Base-by-base conservation (phyloP, 2,888 invertebrate genomes). In the Argynnis bischoffii region DNA sequence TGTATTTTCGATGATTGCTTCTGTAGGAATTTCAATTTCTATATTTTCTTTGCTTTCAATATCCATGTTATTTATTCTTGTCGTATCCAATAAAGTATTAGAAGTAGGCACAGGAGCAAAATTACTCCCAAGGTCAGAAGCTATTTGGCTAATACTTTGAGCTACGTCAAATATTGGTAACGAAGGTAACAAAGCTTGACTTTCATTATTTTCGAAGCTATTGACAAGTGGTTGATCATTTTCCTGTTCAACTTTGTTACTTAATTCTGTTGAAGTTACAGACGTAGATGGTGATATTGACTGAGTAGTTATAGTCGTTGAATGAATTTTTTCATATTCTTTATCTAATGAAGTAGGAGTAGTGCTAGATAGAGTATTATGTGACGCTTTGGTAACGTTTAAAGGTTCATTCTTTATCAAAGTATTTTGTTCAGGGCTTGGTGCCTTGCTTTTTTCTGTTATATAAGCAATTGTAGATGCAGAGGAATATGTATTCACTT, bases 71-170 rank as follows among this genome's bases (percentile, higher is more conserved):
- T 74, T 84, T 6, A 79, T 56, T 77, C 87, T 84, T 21, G 84
- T 85, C 3, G 79, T 78, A 63, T 91, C 90, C 66, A 87, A 72
- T 74, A 90, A 76, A 74, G 86, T 83, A 56, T 79, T 86, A 2
- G 85, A 77, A 18, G 90, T 90, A 54, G 90, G 88, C 41, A 88
- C 74, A 55, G 90, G 87, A 73, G 80, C 82, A 72, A 85, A 90
- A 66, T 79, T 85, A 54, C 81, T 81, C 46, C 89, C 91, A 31
- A 93, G 81, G 76, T 93, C 92, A 3, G 91, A 91, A 64, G 93
- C 91, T 74, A 93, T 93, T 83, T 93, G 92, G 74, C 92, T 93
- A 56, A 93, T 88, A 75, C 92, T 92, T 76, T 90, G 88, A 63
- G 90, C 90, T 46, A 93, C 87, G 76, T 93, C 92, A 77, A 93